Evolutionary conservation across 2,113 vertebrate genomes (phyloP).

Genomic region (Promerops cafer): DNA sequence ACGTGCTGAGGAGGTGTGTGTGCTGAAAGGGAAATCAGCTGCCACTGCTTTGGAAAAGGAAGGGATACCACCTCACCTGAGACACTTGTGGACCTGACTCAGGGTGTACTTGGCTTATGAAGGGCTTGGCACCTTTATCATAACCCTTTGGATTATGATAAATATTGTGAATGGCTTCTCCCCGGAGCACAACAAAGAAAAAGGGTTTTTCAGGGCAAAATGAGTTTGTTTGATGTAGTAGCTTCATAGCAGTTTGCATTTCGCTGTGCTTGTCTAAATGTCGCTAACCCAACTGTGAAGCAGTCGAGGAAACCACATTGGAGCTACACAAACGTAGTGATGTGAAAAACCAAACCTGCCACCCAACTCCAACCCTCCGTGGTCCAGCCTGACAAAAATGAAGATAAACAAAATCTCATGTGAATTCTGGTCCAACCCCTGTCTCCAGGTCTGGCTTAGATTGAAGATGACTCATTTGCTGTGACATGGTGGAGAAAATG

Average conservation of each 20-base stretch:
- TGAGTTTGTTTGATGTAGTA: not conserved
- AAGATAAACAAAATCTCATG: not conserved
- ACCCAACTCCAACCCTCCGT: not conserved
- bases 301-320: not conserved
- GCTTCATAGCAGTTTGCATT: not conserved
- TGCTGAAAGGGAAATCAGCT: not conserved
- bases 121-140: not conserved
- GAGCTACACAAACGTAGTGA: not conserved
- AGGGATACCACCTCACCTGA: fast-evolving
- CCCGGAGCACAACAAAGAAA: not conserved
- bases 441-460: not conserved
- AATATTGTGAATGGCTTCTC: not conserved
- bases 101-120: too few species aligned
- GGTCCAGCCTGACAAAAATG: not conserved
- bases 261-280: not conserved
- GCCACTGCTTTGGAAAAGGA: not conserved
- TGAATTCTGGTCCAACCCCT: not conserved
- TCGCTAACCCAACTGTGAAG: not conserved
- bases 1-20: fast-evolving
- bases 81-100: not conserved
- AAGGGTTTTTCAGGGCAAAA: not conserved
- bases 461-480: not conserved
- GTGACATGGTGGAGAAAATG: not conserved
- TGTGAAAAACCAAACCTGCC: not conserved
- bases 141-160: not conserved